These are phyloP conservation scores for Gymnocypris eckloni DNA, from an alignment of 2,797 vertebrate species.

Conservation along the genomic window DNA sequence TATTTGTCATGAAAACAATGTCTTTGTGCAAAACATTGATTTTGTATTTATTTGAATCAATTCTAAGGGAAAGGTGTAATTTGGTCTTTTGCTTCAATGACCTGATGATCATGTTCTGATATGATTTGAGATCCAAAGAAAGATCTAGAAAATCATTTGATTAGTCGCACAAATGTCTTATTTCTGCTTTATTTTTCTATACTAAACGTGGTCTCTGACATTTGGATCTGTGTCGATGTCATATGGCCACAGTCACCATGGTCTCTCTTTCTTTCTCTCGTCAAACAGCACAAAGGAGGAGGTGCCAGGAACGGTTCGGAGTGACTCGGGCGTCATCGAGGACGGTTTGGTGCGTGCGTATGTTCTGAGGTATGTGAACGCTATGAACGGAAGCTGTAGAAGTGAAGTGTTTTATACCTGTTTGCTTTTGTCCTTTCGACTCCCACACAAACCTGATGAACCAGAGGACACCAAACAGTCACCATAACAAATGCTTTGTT, in stretches of 20 bases:
- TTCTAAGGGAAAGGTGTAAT: neutral
- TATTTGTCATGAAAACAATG: neutral
- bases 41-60: neutral
- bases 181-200: neutral
- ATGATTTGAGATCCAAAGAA: neutral
- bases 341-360: constrained; percentile 29
- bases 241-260: neutral
- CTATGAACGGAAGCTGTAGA: neutral
- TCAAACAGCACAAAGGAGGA: constrained; percentile 61
- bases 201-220: neutral
- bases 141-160: neutral
- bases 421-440: neutral
- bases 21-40: neutral
- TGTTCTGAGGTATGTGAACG: neutral
- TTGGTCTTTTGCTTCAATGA: neutral
- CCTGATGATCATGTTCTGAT: neutral
- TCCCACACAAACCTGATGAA: constrained; percentile 37
- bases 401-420: neutral
- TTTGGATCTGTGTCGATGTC: no score
- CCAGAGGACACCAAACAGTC: constrained; percentile 5
- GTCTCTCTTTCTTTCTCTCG: neutral
- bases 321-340: constrained; percentile 9
- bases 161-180: neutral
- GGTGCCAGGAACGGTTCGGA: constrained; percentile 54
- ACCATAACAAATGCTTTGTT: neutral